These are phyloP conservation scores for Paramisgurnus dabryanus DNA, from an alignment of 2,113 vertebrate species.

Conservation along the genomic window DNA sequence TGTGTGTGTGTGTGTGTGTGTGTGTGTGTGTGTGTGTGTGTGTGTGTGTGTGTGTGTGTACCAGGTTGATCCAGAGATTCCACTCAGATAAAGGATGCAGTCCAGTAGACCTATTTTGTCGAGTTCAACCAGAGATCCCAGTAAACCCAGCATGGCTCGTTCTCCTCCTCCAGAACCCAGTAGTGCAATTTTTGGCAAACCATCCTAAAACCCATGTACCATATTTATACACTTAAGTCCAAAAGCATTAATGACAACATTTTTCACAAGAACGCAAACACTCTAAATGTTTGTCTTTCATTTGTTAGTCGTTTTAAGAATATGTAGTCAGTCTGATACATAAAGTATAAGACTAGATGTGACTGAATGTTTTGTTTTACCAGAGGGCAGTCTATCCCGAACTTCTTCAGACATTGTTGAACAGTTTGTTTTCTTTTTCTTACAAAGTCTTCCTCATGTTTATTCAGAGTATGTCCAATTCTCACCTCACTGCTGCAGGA, in stretches of 20 bases:
- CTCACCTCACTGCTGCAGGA: constrained; percentile 8
- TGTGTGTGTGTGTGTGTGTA: constrained; percentile 14
- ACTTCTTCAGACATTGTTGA: neutral
- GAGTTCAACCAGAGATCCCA: constrained; percentile 67
- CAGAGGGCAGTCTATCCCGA: neutral
- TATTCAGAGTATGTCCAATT: constrained; percentile 14
- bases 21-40: no score
- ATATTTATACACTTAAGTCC: neutral
- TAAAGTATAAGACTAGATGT: neutral
- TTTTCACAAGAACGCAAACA: no score
- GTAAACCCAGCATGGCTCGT: constrained; percentile 15
- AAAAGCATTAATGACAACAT: no score
- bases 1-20: no score
- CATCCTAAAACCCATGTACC: neutral
- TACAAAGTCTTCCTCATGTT: neutral
- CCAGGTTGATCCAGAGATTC: constrained; percentile 74
- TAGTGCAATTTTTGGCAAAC: constrained; percentile 46
- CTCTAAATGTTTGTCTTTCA: no score
- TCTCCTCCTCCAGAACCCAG: no score
- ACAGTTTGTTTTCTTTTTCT: neutral
- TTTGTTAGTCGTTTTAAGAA: no score
- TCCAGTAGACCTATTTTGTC: constrained; percentile 62
- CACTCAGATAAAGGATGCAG: constrained; percentile 66
- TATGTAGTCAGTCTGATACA: no score
- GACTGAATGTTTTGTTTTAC: neutral